Conservation (phyloP, 2,888 invertebrate genomes). For the Bombyx huttoni region DNA sequence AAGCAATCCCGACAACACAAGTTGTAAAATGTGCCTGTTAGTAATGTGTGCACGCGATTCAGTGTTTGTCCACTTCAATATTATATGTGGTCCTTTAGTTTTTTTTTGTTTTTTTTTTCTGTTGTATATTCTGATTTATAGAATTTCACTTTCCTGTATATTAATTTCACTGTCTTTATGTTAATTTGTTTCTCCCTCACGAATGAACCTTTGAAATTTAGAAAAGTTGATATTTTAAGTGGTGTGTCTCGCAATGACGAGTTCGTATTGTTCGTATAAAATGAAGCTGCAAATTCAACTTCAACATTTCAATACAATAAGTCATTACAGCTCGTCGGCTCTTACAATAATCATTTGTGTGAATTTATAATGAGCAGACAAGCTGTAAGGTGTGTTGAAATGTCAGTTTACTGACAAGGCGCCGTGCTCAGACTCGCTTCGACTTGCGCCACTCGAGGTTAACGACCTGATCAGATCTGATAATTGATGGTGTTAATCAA, state of each 20-base stretch:
- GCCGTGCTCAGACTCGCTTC: conserved; percentile 64
- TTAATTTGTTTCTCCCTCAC: conserved; percentile 31
- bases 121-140: conserved; percentile 39
- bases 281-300: background rate
- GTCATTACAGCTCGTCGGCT: background rate
- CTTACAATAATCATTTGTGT: background rate
- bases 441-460: conserved; percentile 60
- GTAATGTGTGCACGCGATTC: conserved; percentile 67
- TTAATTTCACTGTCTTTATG: conserved; percentile 50
- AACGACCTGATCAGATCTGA: conserved; percentile 48
- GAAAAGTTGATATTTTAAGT: background rate
- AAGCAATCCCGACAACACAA: conserved; percentile 30
- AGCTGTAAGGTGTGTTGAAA: conserved; percentile 30
- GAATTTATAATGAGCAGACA: background rate
- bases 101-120: conserved; percentile 35
- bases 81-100: conserved; percentile 69
- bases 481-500: conserved; percentile 11
- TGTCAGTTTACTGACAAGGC: conserved; percentile 49
- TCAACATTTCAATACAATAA: background rate
- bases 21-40: conserved; percentile 62
- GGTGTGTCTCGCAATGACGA: background rate
- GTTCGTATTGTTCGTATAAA: background rate
- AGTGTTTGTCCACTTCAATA: conserved; percentile 62
- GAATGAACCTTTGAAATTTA: conserved; percentile 9
- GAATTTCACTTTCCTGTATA: conserved; percentile 39